phyloP scores from a whole-genome alignment of 2,797 vertebrate genomes.

The Mionectes olivaceus region DNA sequence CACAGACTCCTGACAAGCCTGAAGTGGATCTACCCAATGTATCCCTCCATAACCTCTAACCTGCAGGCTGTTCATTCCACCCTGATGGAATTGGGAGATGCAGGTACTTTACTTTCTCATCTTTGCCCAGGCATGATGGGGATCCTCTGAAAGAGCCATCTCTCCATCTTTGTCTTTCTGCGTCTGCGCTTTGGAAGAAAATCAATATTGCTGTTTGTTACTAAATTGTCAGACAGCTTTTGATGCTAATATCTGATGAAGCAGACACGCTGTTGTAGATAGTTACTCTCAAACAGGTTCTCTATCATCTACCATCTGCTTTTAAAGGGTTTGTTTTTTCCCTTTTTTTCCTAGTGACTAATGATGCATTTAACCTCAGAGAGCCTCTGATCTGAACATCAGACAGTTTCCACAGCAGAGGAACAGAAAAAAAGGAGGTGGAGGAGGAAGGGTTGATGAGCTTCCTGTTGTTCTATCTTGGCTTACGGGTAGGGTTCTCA shows the following conservation, averaged over 20 bases:
- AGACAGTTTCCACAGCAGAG: conserved; percentile 53
- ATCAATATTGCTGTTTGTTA: conserved; percentile 64
- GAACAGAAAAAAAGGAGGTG: conserved; percentile 23
- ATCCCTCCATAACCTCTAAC: not conserved
- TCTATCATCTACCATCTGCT: conserved; percentile 53
- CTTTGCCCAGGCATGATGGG: not conserved
- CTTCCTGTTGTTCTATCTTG: conserved; percentile 56
- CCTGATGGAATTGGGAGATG: not conserved
- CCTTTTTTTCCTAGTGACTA: conserved; percentile 21
- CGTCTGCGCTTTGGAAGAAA: conserved; percentile 44
- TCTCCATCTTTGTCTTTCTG: conserved; percentile 13
- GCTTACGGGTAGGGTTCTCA: conserved; percentile 41
- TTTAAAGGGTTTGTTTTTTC: not conserved
- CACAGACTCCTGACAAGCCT: not conserved
- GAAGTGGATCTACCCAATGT: not conserved
- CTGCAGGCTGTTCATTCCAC: not conserved
- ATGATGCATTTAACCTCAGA: not conserved
- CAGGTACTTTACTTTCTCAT: not conserved
- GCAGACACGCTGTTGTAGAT: conserved; percentile 33
- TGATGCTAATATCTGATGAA: conserved; percentile 71
- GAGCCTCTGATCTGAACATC: conserved; percentile 56
- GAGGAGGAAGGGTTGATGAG: conserved; percentile 11
- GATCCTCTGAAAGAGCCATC: not conserved
- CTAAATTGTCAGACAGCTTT: conserved; percentile 63
- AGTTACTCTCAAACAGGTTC: conserved; percentile 35